Evolutionary conservation across 2,797 vertebrate genomes (phyloP).

Genomic region (Gila robusta): DNA sequence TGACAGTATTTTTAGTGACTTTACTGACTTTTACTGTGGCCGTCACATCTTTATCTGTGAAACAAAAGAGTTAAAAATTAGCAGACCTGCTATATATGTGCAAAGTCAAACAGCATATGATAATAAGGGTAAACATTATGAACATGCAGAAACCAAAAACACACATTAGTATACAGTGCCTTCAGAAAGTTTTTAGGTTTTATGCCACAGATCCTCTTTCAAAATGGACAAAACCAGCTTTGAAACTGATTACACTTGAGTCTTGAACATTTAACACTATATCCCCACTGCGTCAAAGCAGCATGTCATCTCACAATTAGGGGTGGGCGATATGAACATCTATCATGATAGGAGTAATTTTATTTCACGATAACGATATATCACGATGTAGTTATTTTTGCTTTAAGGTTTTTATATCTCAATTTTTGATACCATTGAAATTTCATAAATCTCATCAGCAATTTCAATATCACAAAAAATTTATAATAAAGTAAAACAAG

Average conservation of each 20-base stretch:
- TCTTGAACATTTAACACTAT: neutral
- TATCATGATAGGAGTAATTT: neutral
- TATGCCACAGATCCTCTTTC: neutral
- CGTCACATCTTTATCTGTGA: slow-evolving; percentile 74
- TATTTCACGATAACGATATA: neutral
- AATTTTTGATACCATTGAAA: neutral
- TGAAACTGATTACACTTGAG: neutral
- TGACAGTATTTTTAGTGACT: slow-evolving; percentile 64
- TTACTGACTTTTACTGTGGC: slow-evolving; percentile 68
- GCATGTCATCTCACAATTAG: neutral
- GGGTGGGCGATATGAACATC: neutral
- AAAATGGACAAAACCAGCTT: neutral
- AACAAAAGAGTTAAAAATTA: slow-evolving; percentile 69
- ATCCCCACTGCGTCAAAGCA: neutral
- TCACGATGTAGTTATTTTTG: neutral
- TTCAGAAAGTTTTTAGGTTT: neutral
- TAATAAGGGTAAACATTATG: neutral
- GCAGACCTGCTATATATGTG: slow-evolving; percentile 20
- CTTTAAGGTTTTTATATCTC: neutral
- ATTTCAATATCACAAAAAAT: neutral
- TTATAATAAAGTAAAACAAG: neutral
- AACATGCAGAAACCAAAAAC: neutral
- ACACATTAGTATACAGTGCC: neutral
- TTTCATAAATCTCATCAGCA: neutral
- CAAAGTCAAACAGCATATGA: neutral